Percentiles rank a stretch among this genome's conserved stretches.
Evolutionary conservation across 2,797 vertebrate genomes (phyloP).

Genomic region (Sarcophilus harrisii): DNA sequence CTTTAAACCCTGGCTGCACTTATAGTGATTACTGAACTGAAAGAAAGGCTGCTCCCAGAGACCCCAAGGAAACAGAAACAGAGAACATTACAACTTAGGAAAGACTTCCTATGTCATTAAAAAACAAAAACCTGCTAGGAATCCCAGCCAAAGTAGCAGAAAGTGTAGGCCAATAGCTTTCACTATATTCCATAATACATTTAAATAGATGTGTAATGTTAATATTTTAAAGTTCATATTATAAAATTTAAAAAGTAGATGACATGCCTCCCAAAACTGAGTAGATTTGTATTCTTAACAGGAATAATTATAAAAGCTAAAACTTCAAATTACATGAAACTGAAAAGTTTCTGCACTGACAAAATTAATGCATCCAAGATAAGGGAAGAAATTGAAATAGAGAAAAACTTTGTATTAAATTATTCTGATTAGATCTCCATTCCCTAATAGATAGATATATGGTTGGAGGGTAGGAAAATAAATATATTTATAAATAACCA

Average conservation of each 20-base stretch:
- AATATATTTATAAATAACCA: neutral
- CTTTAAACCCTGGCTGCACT: too few relatives aligned
- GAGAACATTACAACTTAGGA: neutral
- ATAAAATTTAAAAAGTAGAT: neutral
- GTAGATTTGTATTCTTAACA: neutral
- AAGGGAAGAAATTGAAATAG: neutral
- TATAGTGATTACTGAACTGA: too few relatives aligned
- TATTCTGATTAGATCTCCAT: neutral
- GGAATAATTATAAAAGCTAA: neutral
- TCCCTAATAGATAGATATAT: neutral
- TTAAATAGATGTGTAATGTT: neutral
- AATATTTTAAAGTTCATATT: neutral
- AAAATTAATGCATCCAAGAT: neutral
- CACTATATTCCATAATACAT: neutral
- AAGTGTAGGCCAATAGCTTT: neutral
- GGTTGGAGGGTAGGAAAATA: neutral
- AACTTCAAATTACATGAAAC: neutral
- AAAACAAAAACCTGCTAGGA: neutral
- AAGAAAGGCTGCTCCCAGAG: too few relatives aligned
- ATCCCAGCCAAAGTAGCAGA: neutral
- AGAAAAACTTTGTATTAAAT: neutral
- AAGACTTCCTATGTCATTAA: neutral
- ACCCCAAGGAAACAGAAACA: too few relatives aligned
- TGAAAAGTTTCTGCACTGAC: neutral
- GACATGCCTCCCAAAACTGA: neutral